Evolutionary conservation across 2,888 invertebrate species (phyloP).

Genomic region (Zelleria hepariella): DNA sequence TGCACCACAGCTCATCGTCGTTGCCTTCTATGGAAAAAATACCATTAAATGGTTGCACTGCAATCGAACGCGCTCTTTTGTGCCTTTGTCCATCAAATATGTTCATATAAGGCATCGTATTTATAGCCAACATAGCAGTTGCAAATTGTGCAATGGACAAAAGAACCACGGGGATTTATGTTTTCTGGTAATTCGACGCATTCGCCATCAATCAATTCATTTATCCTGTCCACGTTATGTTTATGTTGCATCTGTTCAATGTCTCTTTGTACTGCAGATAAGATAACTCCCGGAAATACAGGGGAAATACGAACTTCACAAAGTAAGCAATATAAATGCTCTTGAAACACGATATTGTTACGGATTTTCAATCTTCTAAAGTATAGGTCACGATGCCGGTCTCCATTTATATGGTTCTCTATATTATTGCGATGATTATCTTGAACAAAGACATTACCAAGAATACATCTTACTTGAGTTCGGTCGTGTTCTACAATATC

Average conservation of each 20-base stretch:
- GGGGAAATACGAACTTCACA: conserved; percentile 19
- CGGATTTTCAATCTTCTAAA: conserved; percentile 24
- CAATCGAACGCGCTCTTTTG: conserved; percentile 27
- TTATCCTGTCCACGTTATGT: conserved; percentile 17
- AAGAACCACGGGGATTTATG: conserved; percentile 10
- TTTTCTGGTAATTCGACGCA: conserved; percentile 25
- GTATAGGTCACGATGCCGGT: conserved; percentile 22
- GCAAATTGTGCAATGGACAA: conserved; percentile 27
- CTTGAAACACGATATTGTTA: conserved; percentile 22
- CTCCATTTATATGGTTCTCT: conserved; percentile 24
- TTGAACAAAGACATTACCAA: conserved; percentile 25
- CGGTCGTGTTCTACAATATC: neutral
- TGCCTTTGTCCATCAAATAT: conserved; percentile 24
- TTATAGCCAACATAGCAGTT: conserved; percentile 21
- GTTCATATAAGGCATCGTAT: conserved; percentile 18
- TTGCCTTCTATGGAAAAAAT: conserved; percentile 37
- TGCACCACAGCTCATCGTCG: conserved; percentile 37
- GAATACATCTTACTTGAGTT: conserved; percentile 24
- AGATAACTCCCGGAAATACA: conserved; percentile 4
- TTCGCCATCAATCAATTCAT: conserved; percentile 23
- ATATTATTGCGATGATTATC: conserved; percentile 20
- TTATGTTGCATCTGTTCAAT: conserved; percentile 22
- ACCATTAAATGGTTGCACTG: conserved; percentile 36
- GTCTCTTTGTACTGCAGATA: conserved; percentile 16
- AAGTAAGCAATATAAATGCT: conserved; percentile 19